Evolutionary conservation across 2,888 invertebrate genomes (phyloP).

Genomic region (Pristionchus exspectatus): DNA sequence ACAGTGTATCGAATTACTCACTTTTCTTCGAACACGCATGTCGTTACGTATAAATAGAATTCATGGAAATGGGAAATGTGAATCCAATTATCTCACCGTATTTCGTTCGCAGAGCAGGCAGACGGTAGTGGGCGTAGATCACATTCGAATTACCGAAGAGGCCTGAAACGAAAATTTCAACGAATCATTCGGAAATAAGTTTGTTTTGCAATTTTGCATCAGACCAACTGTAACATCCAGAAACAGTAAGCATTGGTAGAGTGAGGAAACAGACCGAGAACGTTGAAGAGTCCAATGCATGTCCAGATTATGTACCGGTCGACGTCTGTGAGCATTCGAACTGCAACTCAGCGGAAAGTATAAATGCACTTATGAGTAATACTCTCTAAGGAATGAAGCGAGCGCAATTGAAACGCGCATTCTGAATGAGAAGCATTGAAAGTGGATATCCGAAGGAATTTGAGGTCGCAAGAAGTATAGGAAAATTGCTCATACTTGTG

Average conservation of each 20-base stretch:
- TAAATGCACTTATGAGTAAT: background rate
- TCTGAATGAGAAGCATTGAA: background rate
- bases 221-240: too few relatives aligned
- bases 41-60: too few relatives aligned
- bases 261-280: background rate
- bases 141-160: constrained; percentile 46
- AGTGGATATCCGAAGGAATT: background rate
- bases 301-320: constrained; percentile 47
- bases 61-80: too few relatives aligned
- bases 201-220: too few relatives aligned
- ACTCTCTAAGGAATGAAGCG: background rate
- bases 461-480: background rate
- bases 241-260: too few relatives aligned
- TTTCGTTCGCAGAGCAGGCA: constrained; percentile 21
- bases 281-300: constrained; percentile 16
- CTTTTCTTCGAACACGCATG: too few relatives aligned
- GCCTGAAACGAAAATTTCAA: background rate
- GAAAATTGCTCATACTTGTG: background rate
- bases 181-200: too few relatives aligned
- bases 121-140: constrained; percentile 42
- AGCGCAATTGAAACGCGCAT: background rate
- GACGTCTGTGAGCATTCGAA: background rate
- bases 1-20: too few relatives aligned
- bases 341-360: background rate
- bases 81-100: background rate